These are phyloP conservation scores for Carettochelys insculpta DNA, from an alignment of 2,113 vertebrate species.

Conservation along the genomic window DNA sequence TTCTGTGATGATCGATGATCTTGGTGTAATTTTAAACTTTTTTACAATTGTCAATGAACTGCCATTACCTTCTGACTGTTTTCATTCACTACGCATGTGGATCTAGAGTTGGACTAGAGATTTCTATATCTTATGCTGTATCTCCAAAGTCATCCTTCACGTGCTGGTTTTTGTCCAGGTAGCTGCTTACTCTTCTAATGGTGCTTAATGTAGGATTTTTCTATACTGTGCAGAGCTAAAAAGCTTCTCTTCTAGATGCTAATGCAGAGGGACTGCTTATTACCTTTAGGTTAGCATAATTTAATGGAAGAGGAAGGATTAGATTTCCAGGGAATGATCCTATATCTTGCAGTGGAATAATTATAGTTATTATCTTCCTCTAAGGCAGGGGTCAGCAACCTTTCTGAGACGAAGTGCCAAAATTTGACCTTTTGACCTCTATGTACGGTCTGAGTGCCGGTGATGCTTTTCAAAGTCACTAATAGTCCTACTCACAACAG, in stretches of 20 bases:
- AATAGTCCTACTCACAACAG: too few relatives aligned
- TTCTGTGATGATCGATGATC: too few relatives aligned
- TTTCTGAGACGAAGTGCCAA: too few relatives aligned
- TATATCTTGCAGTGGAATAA: neutral
- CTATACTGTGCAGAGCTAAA: neutral
- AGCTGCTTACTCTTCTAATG: neutral
- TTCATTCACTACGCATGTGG: neutral
- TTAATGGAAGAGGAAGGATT: neutral
- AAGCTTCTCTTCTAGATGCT: neutral
- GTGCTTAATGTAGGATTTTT: neutral
- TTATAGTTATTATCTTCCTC: too few relatives aligned
- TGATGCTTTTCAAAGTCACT: too few relatives aligned
- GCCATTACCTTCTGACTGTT: neutral
- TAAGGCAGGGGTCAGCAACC: too few relatives aligned
- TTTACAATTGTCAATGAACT: neutral
- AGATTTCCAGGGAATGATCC: neutral
- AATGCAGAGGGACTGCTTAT: neutral
- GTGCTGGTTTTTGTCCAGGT: neutral
- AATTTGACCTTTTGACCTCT: too few relatives aligned
- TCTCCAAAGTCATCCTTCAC: neutral
- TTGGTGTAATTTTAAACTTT: neutral
- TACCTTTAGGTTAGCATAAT: too few relatives aligned
- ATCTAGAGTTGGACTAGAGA: neutral
- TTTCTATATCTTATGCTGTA: rapidly evolving
- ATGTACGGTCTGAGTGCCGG: too few relatives aligned